Evolutionary conservation across 2,797 vertebrate species (phyloP).

Genomic region (Sebastes itinus): DNA sequence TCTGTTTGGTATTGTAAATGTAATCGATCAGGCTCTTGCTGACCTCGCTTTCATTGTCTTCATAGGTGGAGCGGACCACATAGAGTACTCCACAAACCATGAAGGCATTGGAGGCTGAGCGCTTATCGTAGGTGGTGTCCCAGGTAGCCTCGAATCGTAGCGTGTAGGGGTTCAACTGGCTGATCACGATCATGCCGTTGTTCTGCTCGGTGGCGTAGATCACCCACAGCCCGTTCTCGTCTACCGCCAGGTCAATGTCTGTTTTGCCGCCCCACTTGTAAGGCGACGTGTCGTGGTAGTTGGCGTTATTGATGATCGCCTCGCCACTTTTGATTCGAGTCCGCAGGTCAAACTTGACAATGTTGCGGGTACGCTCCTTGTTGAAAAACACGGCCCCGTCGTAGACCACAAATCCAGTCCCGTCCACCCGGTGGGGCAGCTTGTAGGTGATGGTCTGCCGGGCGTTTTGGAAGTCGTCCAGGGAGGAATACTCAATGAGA

Average conservation of each 20-base stretch:
- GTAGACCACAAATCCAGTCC: slow-evolving; percentile 98
- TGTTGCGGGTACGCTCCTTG: slow-evolving; percentile 98
- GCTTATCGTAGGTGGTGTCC: slow-evolving; percentile 96
- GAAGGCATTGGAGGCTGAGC: slow-evolving; percentile 98
- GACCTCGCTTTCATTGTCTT: slow-evolving; percentile 97
- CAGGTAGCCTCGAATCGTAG: slow-evolving; percentile 97
- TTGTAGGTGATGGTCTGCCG: slow-evolving; percentile 97
- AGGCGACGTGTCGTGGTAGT: slow-evolving; percentile 98
- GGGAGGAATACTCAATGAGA: slow-evolving; percentile 95
- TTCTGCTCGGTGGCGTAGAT: slow-evolving; percentile 99
- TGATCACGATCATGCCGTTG: slow-evolving; percentile 99
- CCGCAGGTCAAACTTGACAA: slow-evolving; percentile 98
- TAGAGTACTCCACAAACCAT: slow-evolving; percentile 99
- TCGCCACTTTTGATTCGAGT: slow-evolving; percentile 99
- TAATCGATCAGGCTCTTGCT: slow-evolving; percentile 97
- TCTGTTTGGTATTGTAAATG: slow-evolving; percentile 95
- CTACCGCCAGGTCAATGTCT: slow-evolving; percentile 97
- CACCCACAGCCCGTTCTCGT: slow-evolving; percentile 98
- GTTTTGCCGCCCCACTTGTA: slow-evolving; percentile 99
- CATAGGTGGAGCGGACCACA: slow-evolving; percentile 95
- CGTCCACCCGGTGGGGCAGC: slow-evolving; percentile 96
- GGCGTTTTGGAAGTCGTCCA: slow-evolving; percentile 95
- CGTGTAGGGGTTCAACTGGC: slow-evolving; percentile 98
- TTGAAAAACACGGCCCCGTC: slow-evolving; percentile 99
- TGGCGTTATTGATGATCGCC: slow-evolving; percentile 98